Conservation (phyloP, 1,140 invertebrate genomes). For the Drosophila parabipectinata region DNA sequence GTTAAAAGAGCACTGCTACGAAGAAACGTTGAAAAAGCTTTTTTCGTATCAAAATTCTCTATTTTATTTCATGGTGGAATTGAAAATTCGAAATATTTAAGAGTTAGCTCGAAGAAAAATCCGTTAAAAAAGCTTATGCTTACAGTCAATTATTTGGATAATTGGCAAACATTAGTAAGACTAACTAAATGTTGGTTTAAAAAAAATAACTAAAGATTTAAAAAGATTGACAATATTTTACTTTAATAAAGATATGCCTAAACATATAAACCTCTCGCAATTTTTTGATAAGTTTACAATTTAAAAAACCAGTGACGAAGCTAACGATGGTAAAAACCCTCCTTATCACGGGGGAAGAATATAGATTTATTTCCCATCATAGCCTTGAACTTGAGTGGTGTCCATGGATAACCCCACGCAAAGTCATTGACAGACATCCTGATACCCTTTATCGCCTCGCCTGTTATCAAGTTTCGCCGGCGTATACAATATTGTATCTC, state of each 20-base stretch:
- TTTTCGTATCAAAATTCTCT: not conserved
- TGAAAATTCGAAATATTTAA: slow-evolving; percentile 17
- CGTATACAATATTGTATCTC: slow-evolving; percentile 35
- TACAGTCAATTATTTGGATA: slow-evolving; percentile 2
- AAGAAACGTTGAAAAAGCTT: slow-evolving; percentile 18
- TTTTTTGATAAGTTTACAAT: no score
- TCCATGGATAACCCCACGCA: slow-evolving; percentile 12
- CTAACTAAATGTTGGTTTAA: not conserved
- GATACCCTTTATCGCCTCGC: slow-evolving; percentile 30
- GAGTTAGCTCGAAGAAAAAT: not conserved
- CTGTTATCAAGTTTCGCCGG: slow-evolving; percentile 35
- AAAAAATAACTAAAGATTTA: not conserved
- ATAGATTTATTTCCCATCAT: slow-evolving; percentile 10
- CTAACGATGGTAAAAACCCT: not conserved
- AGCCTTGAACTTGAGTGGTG: slow-evolving; percentile 43
- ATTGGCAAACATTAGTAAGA: not conserved
- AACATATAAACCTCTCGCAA: no score
- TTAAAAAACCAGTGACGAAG: not conserved
- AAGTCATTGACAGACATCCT: slow-evolving; percentile 2
- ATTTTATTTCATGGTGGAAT: slow-evolving; percentile 36
- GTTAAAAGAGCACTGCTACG: not conserved
- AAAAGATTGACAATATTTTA: no score
- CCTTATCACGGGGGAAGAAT: slow-evolving; percentile 4
- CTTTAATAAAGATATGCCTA: no score
- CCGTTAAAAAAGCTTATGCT: slow-evolving; percentile 22